Evolutionary conservation across 2,888 invertebrate genomes (phyloP), one percentile per base, ranked within the genome.

Genomic region (Lumbricus terrestris): DNA sequence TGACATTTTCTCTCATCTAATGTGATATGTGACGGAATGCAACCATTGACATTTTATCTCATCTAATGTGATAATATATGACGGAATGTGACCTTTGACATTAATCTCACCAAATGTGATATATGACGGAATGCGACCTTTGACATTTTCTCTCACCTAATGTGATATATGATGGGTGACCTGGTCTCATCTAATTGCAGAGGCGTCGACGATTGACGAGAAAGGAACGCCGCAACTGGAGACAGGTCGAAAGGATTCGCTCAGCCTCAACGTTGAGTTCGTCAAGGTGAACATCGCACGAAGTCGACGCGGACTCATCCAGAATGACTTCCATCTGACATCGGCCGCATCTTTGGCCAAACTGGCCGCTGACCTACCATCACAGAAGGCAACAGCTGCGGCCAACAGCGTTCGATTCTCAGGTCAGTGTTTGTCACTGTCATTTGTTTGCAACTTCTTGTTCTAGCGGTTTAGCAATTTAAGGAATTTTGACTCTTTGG

Each of bases 211-310:
- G 15, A 29, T 38, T 33, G 90, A 83, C 15, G 90, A 90, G 83
- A 90, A 90, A 40, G 90, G 82, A 82, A 83, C 85, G 6, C 82
- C 90, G 16, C 29, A 82, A 16, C 85, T 90, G 85, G 90, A 90
- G 38, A 90, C 82, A 29, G 37, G 89, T 38, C 96, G 98, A 89
- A 98, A 98, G 95, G 98, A 99, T 95, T 98, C 98, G 0, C 96
- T 99, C 20, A 98, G 98, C 93, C 97, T 99, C 91, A 98, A 98
- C 95, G 98, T 99, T 4, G 98, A 98, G 95, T 99, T 98, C 94
- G 98, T 99, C 90, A 98, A 98, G 95, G 97, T 99, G 94, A 98
- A 99, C 95, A 96, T 99, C 89, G 98, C 98, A 0, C 96, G 99
- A 91, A 98, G 97, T 89, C 96, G 98, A 92, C 98, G 98, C 38